Evolutionary conservation across 2,113 vertebrate genomes (phyloP).

Genomic region (Coptodon rendalli): DNA sequence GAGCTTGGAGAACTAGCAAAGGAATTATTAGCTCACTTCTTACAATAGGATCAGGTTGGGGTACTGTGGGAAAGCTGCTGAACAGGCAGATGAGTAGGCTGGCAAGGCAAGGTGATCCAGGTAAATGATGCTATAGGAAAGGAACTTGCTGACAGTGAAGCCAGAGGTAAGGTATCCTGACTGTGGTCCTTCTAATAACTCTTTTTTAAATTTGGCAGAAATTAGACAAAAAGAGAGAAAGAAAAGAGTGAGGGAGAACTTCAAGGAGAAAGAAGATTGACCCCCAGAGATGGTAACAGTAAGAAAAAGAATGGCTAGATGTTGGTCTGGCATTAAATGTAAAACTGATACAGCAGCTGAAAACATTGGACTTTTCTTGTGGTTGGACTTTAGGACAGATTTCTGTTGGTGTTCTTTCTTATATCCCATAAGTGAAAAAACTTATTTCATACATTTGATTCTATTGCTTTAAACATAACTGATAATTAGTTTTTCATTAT

Average conservation of each 20-base stretch:
- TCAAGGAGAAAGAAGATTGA: neutral
- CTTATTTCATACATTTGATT: neutral
- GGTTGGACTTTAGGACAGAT: neutral
- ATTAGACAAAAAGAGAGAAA: neutral
- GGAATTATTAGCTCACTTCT: neutral
- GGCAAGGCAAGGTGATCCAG: neutral
- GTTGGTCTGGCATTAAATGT: neutral
- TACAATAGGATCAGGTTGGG: neutral
- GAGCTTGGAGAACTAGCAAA: neutral
- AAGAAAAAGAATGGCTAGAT: neutral
- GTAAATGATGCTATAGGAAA: neutral
- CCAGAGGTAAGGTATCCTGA: neutral
- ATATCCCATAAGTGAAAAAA: neutral
- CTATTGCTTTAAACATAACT: rapidly evolving
- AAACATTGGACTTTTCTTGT: rapidly evolving
- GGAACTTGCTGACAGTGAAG: neutral
- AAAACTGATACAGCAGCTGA: neutral
- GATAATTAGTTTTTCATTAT: neutral
- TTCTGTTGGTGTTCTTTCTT: neutral
- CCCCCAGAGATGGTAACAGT: neutral
- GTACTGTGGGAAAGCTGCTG: neutral
- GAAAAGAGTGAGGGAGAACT: neutral
- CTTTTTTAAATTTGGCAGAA: neutral
- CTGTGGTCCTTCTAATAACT: neutral
- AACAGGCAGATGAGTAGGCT: neutral